Evolutionary conservation across 2,113 vertebrate genomes (phyloP), one percentile per base, ranked within the genome.

Genomic region (Formicarius rufipectus): DNA sequence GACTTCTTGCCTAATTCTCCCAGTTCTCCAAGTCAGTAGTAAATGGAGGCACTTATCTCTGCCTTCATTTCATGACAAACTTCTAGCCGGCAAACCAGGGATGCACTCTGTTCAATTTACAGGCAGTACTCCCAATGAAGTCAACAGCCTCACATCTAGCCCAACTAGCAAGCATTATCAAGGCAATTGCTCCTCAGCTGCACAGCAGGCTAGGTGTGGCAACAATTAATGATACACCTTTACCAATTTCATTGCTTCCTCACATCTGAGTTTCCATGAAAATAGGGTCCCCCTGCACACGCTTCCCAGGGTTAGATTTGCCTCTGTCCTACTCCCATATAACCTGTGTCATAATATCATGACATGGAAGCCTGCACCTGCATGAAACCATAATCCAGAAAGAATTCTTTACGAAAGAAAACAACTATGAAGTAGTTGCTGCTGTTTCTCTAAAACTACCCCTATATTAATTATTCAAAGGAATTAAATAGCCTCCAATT

Each of bases 61-160:
- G 45, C 24, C 30, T 71, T 78, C 33, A 84, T 37, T 56, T 72
- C 30, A 47, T 7, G 5, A 50, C 31, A 60, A 89, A 72, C 47
- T 30, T 58, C 23, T 3, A 59, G 39, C 35, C 42, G 0, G 0
- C 27, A 42, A 44, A 78, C 6, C 2, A 2, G 22, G 30, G n/a
- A n/a, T 66, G 27, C 42, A 20, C 20, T 56, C 63, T 9, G 6
- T 49, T 66, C 71, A 75, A 72, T 39, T 39, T 49, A 42, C 22
- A 92, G 30, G 19, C 27, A 52, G 27, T 33, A 35, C 20, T 71
- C 63, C 76, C 40, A 33, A 50, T 5, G 28, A 81, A 87, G 67
- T 55, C 59, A 84, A 62, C 37, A 59, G 15, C 12, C 8, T 74
- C 42, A 45, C 2, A 2, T 17, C 63, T 28, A 9, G 37, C n/a